Percentiles rank a stretch among this genome's conserved stretches.
phyloP scores from a whole-genome alignment of 1,140 invertebrate genomes.

The Pseudomyrmex sp. region DNA sequence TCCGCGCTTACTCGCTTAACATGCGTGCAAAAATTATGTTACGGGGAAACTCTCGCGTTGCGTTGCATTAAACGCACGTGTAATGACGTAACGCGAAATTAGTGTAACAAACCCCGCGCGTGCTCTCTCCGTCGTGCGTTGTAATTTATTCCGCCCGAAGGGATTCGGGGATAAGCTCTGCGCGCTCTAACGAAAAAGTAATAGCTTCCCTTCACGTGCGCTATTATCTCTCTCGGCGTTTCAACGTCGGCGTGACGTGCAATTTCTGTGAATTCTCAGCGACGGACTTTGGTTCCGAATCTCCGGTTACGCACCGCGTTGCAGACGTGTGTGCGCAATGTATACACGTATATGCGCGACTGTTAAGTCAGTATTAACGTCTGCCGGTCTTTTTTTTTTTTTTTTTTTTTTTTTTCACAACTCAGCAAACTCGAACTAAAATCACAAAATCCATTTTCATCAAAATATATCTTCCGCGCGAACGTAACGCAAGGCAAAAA shows the following conservation, averaged over 20 bases:
- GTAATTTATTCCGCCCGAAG: conserved; percentile 1
- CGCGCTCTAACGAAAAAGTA: conserved; percentile 2
- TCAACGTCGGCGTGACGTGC: conserved; percentile 28
- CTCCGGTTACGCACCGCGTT: not conserved
- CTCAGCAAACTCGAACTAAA: not conserved
- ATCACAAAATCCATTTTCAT: not conserved
- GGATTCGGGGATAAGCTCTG: not conserved
- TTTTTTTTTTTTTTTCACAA: too few relatives aligned
- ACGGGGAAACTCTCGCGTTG: not conserved
- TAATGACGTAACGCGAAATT: not conserved
- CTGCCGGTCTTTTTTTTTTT: too few relatives aligned
- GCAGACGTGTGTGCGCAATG: not conserved
- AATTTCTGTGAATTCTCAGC: conserved; percentile 45
- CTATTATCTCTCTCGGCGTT: conserved; percentile 28
- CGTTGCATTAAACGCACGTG: not conserved
- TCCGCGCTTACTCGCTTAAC: not conserved
- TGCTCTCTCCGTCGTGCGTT: too few relatives aligned
- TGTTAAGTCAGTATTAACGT: too few relatives aligned
- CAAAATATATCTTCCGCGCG: not conserved
- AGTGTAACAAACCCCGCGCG: not conserved
- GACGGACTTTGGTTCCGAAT: not conserved
- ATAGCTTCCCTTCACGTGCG: not conserved
- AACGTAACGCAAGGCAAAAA: too few relatives aligned
- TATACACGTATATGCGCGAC: not conserved
- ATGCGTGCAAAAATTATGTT: not conserved